Evolutionary conservation across 2,888 invertebrate species (phyloP), one percentile per base, ranked within the genome.

Genomic region (Xylophagus ater): DNA sequence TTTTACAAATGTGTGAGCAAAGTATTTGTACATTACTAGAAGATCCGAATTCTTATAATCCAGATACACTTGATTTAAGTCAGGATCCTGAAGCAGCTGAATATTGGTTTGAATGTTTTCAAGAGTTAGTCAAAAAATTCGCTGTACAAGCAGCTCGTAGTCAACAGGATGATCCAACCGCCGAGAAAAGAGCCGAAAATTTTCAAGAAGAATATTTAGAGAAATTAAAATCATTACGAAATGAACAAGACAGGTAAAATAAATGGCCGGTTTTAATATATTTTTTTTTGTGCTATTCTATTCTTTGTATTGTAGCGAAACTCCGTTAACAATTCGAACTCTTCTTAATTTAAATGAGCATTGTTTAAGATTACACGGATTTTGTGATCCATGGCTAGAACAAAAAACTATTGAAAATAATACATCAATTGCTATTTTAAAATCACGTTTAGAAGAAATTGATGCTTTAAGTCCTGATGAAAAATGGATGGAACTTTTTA

Each of bases 61-160:
- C 96, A 2, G 96, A 97, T 62, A 89, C 90, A 20, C 79, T 92
- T 48, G 90, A 96, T 67, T 72, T 97, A 41, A 76, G 83, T 44
- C 74, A 76, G 52, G 90, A 96, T 61, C 71, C 73, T 48, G 83
- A 85, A 58, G 94, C 93, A 10, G 76, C 86, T 59, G 76, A 71
- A 49, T 96, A 94, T 65, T 97, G 96, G 96, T 72, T 96, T 32
- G 74, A 80, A 46, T 90, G 92, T 61, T 86, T 96, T 58, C 83
- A 87, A 59, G 81, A 79, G 48, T 78, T 89, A 51, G 80, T 86
- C 12, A 78, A 81, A 49, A 88, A 87, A 68, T 88, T 87, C 67
- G 80, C 86, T 17, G 73, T 73, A 47, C 81, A 84, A 61, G 94
- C 94, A 2, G 74, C 82, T 34, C 69, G 73, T 33, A 86, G 88